Conservation (phyloP, 2,888 invertebrate genomes). For the Heteropelma amictum region DNA sequence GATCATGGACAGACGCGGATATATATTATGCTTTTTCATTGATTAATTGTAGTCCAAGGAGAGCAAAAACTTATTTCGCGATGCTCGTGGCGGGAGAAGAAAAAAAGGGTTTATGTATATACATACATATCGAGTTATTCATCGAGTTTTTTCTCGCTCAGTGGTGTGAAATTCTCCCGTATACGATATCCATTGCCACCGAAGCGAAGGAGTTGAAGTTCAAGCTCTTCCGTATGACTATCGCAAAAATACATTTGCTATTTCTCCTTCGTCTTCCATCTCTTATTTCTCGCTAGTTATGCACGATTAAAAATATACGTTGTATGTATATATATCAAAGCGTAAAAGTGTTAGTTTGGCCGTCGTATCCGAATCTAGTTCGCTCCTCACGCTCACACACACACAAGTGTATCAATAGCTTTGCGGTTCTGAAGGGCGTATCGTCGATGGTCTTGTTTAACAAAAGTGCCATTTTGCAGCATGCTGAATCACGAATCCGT, state of each 20-base stretch:
- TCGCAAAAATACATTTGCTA: slow-evolving; percentile 2
- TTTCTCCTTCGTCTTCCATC: slow-evolving; percentile 34
- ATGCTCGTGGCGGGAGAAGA: slow-evolving; percentile 2
- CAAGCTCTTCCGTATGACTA: slow-evolving; percentile 1
- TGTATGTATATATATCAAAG: background rate
- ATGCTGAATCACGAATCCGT: background rate
- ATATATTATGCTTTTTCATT: slow-evolving; percentile 45
- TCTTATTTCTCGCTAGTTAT: slow-evolving; percentile 15
- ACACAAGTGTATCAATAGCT: background rate
- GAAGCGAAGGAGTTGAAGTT: slow-evolving; percentile 48
- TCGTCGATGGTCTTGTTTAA: background rate
- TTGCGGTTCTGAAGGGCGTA: background rate
- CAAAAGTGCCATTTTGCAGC: background rate
- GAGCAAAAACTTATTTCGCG: slow-evolving; percentile 43
- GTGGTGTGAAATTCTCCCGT: background rate
- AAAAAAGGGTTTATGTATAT: background rate
- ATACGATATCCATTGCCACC: background rate
- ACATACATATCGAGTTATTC: background rate
- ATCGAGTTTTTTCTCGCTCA: slow-evolving; percentile 37
- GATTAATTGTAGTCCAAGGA: slow-evolving; percentile 51
- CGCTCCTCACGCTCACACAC: too few species aligned
- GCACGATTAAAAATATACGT: slow-evolving; percentile 4
- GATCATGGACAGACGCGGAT: slow-evolving; percentile 30
- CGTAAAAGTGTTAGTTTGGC: slow-evolving; percentile 8
- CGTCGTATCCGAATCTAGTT: slow-evolving; percentile 31